Evolutionary conservation across 2,113 vertebrate species (phyloP).

Genomic region (Corythaeola cristata): DNA sequence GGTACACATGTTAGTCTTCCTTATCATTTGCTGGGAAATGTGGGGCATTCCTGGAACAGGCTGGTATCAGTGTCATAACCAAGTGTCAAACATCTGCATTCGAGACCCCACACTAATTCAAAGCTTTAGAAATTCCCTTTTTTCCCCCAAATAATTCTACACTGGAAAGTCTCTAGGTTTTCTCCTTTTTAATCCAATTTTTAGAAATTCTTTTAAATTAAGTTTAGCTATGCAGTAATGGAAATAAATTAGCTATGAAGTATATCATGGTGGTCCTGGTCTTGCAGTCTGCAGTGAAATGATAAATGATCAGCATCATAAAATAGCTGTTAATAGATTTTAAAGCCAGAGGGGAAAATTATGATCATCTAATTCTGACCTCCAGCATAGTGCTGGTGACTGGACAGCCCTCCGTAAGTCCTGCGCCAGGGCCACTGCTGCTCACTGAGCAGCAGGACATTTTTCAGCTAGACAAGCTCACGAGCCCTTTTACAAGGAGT

Average conservation of each 20-base stretch:
- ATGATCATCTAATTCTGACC: constrained; percentile 24
- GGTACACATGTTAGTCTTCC: neutral
- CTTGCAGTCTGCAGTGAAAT: neutral
- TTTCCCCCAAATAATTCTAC: neutral
- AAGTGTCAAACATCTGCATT: neutral
- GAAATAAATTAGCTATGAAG: constrained; percentile 59
- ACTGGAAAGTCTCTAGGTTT: neutral
- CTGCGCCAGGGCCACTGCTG: neutral
- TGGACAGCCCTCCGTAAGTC: neutral
- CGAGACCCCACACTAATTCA: neutral
- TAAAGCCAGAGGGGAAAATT: constrained; percentile 54
- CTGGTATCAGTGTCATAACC: neutral
- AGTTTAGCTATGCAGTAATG: constrained; percentile 60
- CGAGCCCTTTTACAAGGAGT: neutral
- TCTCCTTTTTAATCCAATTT: neutral
- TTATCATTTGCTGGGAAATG: neutral
- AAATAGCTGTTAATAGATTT: constrained; percentile 59
- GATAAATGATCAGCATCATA: constrained; percentile 46
- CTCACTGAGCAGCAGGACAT: neutral
- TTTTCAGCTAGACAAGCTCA: neutral
- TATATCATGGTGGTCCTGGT: constrained; percentile 53
- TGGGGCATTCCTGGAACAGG: neutral
- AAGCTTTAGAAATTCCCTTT: neutral
- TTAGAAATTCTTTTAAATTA: constrained; percentile 39
- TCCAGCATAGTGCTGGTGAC: neutral